phyloP scores from a whole-genome alignment of 2,113 vertebrate species.

The Trinectes maculatus region DNA sequence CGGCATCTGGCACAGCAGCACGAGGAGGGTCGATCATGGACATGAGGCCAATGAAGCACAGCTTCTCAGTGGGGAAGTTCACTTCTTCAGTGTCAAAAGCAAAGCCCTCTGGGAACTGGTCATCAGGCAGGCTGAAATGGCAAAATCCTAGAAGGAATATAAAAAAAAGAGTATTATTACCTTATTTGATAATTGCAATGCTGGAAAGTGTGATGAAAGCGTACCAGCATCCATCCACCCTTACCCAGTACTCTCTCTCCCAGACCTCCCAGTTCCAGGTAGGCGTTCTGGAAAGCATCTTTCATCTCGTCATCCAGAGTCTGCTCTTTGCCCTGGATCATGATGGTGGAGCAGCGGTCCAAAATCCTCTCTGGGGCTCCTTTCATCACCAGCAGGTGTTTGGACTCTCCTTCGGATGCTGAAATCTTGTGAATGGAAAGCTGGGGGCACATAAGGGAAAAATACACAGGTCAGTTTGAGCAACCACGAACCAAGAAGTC shows the following conservation, averaged over 20 bases:
- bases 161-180: too few species aligned
- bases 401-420: conserved; percentile 57
- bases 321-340: conserved; percentile 89
- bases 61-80: conserved; percentile 89
- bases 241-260: conserved; percentile 91
- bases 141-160: conserved; percentile 85
- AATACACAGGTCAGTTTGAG: background rate
- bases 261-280: conserved; percentile 90
- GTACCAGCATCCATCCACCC: background rate
- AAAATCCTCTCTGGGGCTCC: conserved; percentile 92
- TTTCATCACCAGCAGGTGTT: conserved; percentile 92
- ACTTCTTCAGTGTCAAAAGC: conserved; percentile 88
- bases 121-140: conserved; percentile 85
- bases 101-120: conserved; percentile 87
- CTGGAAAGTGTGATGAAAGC: too few species aligned
- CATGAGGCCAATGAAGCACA: conserved; percentile 96
- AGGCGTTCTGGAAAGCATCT: conserved; percentile 94
- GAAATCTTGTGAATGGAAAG: conserved; percentile 89
- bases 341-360: conserved; percentile 91
- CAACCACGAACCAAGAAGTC: background rate
- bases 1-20: conserved; percentile 89
- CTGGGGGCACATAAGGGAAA: conserved; percentile 59
- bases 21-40: conserved; percentile 94
- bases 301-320: conserved; percentile 90
- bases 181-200: too few species aligned